Evolutionary conservation across 2,888 invertebrate species (phyloP).

Genomic region (Sphinx pinastri): DNA sequence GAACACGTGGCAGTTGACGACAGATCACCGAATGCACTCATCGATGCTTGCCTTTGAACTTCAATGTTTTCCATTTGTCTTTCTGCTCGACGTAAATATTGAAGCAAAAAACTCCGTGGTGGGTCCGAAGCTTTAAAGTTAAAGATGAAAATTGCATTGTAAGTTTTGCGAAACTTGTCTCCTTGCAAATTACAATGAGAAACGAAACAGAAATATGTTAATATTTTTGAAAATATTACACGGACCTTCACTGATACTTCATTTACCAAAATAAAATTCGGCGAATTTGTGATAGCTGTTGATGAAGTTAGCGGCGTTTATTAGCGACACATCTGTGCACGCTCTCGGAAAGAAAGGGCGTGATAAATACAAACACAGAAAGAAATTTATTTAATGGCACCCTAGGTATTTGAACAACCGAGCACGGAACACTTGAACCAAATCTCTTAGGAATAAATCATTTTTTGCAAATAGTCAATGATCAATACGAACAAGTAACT

Average conservation of each 20-base stretch:
- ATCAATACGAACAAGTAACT: slow-evolving; percentile 10
- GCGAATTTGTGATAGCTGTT: slow-evolving; percentile 4
- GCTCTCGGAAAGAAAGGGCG: slow-evolving; percentile 2
- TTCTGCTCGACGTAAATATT: slow-evolving; percentile 16
- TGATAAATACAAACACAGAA: slow-evolving; percentile 19
- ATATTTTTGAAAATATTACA: too few relatives aligned
- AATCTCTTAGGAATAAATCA: slow-evolving; percentile 21
- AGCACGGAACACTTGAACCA: not conserved
- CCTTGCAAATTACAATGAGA: not conserved
- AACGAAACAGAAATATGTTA: too few relatives aligned
- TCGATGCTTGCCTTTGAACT: slow-evolving; percentile 28
- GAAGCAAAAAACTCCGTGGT: slow-evolving; percentile 1
- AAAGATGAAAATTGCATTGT: not conserved
- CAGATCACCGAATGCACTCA: slow-evolving; percentile 46
- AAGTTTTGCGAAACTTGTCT: not conserved
- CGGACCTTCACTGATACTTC: too few relatives aligned
- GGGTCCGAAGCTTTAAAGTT: slow-evolving; percentile 11
- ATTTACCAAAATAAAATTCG: not conserved
- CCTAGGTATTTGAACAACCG: slow-evolving; percentile 15
- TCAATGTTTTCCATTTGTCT: slow-evolving; percentile 30
- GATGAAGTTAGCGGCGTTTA: slow-evolving; percentile 11
- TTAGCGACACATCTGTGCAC: slow-evolving; percentile 19
- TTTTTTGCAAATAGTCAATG: slow-evolving; percentile 5
- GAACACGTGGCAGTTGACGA: slow-evolving; percentile 52
- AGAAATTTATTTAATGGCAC: slow-evolving; percentile 1